Base-by-base conservation (phyloP, 92 coral and sea anemone genomes). In the Plumapathes pennacea region DNA sequence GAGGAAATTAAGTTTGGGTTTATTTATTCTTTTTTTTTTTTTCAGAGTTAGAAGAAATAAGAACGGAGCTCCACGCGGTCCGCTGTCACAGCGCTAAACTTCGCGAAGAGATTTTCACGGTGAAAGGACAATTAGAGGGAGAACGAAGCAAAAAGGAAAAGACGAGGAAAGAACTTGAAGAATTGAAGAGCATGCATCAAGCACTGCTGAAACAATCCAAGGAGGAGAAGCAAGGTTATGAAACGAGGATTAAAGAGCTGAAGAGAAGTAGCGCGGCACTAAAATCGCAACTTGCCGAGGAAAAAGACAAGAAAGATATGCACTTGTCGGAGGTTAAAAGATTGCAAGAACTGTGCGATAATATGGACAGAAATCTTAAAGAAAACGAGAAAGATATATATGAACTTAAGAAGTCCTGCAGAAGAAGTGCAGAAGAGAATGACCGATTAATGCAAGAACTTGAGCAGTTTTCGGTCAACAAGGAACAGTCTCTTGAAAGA, bases 11-110 rank as follows among this genome's bases (percentile, higher is more conserved):
- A n/a, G n/a, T n/a, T n/a, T n/a, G n/a, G n/a, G n/a, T n/a, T n/a
- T n/a, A n/a, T 2, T 32, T 15, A 6, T 37, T 21, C 23, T 25
- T 9, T 31, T 34, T 11, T 56, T 27, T 4, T n/a, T 17, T 54
- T 61, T 32, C 26, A 87, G 89, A 86, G 62, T 65, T 75, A 69
- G 85, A 86, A 29, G 84, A 82, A 25, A 82, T 77, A 42, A 74
- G 53, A 30, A 55, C 66, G 44, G 89, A 86, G 51, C 84, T 86
- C 0, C 64, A 36, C 19, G 67, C 71, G 28, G 86, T 74, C 2
- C 80, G 95, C 21, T 32, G 53, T 0, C 66, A 64, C 57, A 84
- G 85, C 48, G 69, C 90, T 25, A 71, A 36, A 31, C 54, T 84
- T 28, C 69, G 78, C 14, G 62, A 78, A 9, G 77, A 71, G 51